A percentile compares a stretch with the other conserved stretches of the same genome.
Evolutionary conservation across 1,140 invertebrate genomes (phyloP).

Genomic region (Vollenhovia emeryi): DNA sequence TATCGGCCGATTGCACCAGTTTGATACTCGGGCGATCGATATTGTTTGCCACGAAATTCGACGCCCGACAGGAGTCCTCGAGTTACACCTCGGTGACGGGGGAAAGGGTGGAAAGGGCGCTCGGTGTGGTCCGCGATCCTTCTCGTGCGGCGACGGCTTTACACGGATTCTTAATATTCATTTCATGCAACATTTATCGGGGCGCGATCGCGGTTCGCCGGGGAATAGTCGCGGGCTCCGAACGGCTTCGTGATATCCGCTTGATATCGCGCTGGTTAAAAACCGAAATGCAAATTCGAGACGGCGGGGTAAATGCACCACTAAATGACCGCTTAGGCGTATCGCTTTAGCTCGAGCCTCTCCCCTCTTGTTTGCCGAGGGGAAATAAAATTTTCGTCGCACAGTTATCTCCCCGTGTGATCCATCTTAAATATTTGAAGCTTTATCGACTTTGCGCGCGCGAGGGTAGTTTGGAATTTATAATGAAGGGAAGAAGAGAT

Average conservation of each 20-base stretch:
- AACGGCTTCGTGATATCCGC: slow-evolving; percentile 20
- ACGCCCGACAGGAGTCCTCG: slow-evolving; percentile 23
- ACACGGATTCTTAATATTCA: slow-evolving; percentile 76
- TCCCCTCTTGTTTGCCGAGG: neutral
- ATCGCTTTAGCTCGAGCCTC: neutral
- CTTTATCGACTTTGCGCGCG: neutral
- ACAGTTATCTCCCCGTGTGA: neutral
- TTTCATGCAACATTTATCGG: slow-evolving; percentile 79
- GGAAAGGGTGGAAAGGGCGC: slow-evolving; percentile 13
- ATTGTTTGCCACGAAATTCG: neutral
- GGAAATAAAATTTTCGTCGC: slow-evolving; percentile 12
- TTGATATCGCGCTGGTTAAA: slow-evolving; percentile 12
- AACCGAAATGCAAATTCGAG: slow-evolving; percentile 35
- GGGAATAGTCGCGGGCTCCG: slow-evolving; percentile 40
- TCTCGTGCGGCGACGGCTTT: slow-evolving; percentile 72
- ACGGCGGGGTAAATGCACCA: slow-evolving; percentile 15
- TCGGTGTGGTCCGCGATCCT: slow-evolving; percentile 31
- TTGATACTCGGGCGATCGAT: slow-evolving; percentile 9
- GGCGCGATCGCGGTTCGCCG: slow-evolving; percentile 73
- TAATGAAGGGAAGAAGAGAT: neutral
- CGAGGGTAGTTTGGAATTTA: neutral
- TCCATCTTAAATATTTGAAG: neutral
- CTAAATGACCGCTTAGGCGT: slow-evolving; percentile 13
- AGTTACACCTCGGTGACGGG: slow-evolving; percentile 46
- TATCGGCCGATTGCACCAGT: neutral